Evolutionary conservation across 1,140 invertebrate genomes (phyloP).

Genomic region (Drosophila novamexicana): DNA sequence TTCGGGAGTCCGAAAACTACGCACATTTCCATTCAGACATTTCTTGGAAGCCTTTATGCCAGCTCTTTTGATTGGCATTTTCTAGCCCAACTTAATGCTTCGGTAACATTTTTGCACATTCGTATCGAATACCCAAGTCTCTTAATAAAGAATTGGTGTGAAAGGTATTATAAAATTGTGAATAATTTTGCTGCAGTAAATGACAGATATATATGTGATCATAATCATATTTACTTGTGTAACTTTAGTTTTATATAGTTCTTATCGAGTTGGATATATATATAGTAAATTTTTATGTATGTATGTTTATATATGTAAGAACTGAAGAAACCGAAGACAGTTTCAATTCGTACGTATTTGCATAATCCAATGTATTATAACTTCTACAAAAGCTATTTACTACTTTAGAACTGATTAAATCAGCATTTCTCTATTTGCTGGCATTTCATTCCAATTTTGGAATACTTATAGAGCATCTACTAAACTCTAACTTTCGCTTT

Average conservation of each 20-base stretch:
- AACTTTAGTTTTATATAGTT: too few relatives aligned
- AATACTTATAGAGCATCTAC: neutral
- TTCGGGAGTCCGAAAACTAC: neutral
- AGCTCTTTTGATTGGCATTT: constrained; percentile 14
- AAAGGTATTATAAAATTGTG: neutral
- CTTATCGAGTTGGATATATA: too few relatives aligned
- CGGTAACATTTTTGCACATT: constrained; percentile 1
- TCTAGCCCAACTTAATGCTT: constrained; percentile 8
- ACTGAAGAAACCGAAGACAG: too few relatives aligned
- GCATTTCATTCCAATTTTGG: neutral
- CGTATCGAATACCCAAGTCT: neutral
- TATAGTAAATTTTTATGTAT: too few relatives aligned
- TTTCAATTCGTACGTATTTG: too few relatives aligned
- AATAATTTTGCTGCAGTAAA: too few relatives aligned
- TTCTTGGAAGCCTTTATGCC: neutral
- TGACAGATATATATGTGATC: too few relatives aligned
- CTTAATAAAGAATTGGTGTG: neutral
- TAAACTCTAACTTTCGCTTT: neutral
- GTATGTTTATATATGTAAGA: too few relatives aligned
- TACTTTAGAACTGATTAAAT: neutral
- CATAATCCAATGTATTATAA: too few relatives aligned
- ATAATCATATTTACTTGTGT: too few relatives aligned
- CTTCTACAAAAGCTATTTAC: too few relatives aligned
- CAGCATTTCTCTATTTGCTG: neutral
- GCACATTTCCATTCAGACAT: neutral